Conservation (phyloP, 2,113 vertebrate genomes). For the Centropristis striata region DNA sequence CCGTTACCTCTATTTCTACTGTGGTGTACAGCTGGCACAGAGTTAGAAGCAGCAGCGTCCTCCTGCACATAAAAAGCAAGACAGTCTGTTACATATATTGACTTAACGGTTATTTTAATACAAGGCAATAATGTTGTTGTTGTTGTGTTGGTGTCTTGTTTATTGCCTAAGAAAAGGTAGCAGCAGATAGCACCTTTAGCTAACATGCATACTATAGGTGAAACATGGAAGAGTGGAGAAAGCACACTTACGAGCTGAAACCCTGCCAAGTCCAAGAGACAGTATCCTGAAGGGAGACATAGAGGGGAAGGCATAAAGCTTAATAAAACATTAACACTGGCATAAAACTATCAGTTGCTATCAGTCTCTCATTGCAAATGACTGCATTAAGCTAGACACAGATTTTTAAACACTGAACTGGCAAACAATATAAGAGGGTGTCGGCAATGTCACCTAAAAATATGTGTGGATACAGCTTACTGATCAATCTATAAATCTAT, state of each 20-base stretch:
- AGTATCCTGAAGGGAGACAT: conserved; percentile 88
- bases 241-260: conserved; percentile 89
- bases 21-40: conserved; percentile 92
- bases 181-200: background rate
- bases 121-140: background rate
- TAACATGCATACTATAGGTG: background rate
- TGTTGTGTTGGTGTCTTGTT: background rate
- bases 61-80: conserved; percentile 78
- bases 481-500: background rate
- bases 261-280: conserved; percentile 99
- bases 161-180: background rate
- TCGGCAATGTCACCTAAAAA: no score
- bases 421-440: no score
- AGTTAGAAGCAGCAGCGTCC: conserved; percentile 89
- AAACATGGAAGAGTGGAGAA: background rate
- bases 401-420: no score
- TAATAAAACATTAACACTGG: background rate
- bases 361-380: background rate
- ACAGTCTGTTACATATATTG: background rate
- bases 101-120: background rate
- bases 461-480: no score
- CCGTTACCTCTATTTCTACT: conserved; percentile 94
- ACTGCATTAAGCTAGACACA: no score
- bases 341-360: rapidly evolving
- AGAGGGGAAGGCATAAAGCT: background rate